A percentile compares a stretch with the other conserved stretches of the same genome.
phyloP scores from a whole-genome alignment of 2,888 invertebrate species.

The Sipha maydis region DNA sequence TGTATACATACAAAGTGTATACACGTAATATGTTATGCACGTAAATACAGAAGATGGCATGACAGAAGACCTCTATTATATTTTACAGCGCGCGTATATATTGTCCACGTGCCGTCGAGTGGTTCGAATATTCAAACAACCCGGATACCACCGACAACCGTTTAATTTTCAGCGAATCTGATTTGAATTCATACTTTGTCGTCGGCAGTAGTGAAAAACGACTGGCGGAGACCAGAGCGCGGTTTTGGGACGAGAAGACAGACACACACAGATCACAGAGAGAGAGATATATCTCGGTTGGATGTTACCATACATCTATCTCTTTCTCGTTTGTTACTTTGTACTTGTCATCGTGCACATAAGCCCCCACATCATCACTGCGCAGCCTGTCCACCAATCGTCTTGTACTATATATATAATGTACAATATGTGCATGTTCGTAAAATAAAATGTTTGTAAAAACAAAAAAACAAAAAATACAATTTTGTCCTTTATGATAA shows the following conservation, averaged over 20 bases:
- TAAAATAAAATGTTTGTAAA: background rate
- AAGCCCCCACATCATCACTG: background rate
- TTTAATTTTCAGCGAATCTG: conserved; percentile 3
- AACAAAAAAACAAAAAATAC: background rate
- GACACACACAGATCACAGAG: too few species aligned
- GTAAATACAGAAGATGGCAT: background rate
- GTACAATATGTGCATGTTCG: background rate
- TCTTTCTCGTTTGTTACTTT: background rate
- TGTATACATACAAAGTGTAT: background rate
- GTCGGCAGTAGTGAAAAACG: background rate
- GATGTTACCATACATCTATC: background rate
- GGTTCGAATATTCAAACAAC: background rate
- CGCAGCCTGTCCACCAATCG: background rate
- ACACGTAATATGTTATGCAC: background rate
- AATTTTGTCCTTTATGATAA: background rate
- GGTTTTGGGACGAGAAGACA: background rate
- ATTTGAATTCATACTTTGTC: background rate
- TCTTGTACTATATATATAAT: background rate
- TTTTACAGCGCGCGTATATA: background rate
- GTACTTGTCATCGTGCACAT: background rate
- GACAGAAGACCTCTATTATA: background rate
- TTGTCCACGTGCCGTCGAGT: background rate
- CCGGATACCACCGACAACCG: background rate
- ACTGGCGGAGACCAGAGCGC: background rate
- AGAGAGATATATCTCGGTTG: background rate